A percentile compares a stretch with the other conserved stretches of the same genome.
These are phyloP conservation scores for Paracanthobrama guichenoti DNA, from an alignment of 2,113 vertebrate genomes.

Conservation along the genomic window DNA sequence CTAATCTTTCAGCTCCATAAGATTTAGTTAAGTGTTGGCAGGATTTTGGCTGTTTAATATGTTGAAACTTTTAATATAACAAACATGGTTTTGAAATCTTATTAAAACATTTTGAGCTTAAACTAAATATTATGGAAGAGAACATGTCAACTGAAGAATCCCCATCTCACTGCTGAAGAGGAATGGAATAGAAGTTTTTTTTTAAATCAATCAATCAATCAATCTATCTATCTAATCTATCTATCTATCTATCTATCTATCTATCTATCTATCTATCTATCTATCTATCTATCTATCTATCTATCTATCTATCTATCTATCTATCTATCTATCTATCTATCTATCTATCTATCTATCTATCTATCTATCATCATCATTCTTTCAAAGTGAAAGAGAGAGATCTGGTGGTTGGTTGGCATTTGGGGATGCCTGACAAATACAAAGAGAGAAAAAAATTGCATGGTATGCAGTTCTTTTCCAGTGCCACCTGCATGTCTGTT, in stretches of 20 bases:
- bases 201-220: too few species aligned
- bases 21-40: conserved; percentile 28
- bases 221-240: too few species aligned
- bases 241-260: not conserved
- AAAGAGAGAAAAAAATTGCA: conserved; percentile 40
- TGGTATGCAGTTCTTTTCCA: conserved; percentile 69
- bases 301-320: conserved; percentile 47
- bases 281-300: conserved; percentile 19
- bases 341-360: not conserved
- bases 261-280: conserved; percentile 27
- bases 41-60: conserved; percentile 8
- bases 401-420: not conserved
- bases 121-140: not conserved
- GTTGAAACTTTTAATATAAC: conserved; percentile 27
- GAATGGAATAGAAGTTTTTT: not conserved
- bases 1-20: conserved; percentile 39
- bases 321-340: conserved; percentile 27
- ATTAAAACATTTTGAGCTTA: conserved; percentile 20
- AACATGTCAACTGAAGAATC: not conserved
- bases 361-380: not conserved
- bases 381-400: not conserved
- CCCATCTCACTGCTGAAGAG: not conserved
- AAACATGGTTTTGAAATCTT: conserved; percentile 14
- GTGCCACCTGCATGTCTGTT: conserved; percentile 78
- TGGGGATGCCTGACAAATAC: conserved; percentile 22